Conservation (phyloP, 1,140 invertebrate species). For the Ladona fulva region DNA sequence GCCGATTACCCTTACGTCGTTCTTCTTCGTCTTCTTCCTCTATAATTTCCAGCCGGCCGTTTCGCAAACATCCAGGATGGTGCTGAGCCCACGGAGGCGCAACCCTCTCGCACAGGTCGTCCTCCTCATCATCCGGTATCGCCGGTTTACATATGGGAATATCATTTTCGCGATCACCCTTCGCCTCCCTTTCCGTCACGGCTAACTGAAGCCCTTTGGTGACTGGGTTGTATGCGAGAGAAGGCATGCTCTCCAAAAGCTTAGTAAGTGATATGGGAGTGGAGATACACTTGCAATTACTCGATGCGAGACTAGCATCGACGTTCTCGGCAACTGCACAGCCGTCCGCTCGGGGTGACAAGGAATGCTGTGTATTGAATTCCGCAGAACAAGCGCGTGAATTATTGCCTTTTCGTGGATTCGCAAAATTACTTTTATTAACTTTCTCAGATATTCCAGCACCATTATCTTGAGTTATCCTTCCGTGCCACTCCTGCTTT, state of each 20-base stretch:
- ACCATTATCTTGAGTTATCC: not conserved
- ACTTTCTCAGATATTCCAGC: not conserved
- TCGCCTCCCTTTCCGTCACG: not conserved
- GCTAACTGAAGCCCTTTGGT: conserved; percentile 2
- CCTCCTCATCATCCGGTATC: not conserved
- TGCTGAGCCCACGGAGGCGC: not conserved
- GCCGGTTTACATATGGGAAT: not conserved
- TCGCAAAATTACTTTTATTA: not conserved
- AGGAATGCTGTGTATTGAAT: not conserved
- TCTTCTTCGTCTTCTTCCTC: not conserved
- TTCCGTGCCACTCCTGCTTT: not conserved
- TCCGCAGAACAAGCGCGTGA: not conserved
- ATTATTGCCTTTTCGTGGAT: not conserved
- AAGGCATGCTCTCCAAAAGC: not conserved
- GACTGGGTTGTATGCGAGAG: not conserved
- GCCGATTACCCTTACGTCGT: not conserved
- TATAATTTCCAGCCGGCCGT: not conserved
- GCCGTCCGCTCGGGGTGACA: not conserved
- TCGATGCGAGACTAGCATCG: not conserved
- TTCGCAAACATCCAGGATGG: not conserved
- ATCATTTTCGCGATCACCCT: not conserved
- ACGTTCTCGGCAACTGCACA: not conserved
- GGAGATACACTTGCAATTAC: not conserved
- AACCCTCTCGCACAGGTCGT: not conserved
- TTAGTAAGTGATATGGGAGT: not conserved